Conservation (phyloP, 2,888 invertebrate genomes). For the Nomada lathburiana region DNA sequence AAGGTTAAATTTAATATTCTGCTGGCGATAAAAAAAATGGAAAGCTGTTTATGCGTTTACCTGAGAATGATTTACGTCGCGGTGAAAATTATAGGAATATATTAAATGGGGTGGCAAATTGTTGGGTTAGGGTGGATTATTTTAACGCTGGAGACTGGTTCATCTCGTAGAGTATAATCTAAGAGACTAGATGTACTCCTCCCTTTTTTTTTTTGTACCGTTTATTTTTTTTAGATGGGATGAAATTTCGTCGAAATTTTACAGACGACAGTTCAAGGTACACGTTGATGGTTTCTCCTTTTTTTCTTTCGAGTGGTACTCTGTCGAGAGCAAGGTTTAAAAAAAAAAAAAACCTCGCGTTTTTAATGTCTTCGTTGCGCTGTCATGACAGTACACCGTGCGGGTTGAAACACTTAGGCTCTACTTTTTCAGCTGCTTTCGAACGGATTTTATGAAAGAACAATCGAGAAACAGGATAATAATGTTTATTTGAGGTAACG, state of each 20-base stretch:
- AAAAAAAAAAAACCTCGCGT: not conserved
- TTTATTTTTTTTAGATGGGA: not conserved
- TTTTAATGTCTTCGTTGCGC: too few species aligned
- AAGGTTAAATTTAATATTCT: too few species aligned
- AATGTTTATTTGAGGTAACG: too few species aligned
- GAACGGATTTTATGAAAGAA: not conserved
- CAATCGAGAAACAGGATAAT: not conserved
- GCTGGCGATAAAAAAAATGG: too few species aligned
- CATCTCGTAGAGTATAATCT: not conserved
- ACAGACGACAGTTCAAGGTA: constrained; percentile 1
- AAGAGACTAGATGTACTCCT: too few species aligned
- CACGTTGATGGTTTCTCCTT: not conserved
- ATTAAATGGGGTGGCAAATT: too few species aligned
- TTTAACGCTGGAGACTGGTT: too few species aligned
- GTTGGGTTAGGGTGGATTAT: too few species aligned
- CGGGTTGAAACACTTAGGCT: not conserved
- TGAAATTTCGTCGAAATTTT: not conserved
- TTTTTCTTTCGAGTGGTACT: not conserved
- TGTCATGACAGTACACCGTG: too few species aligned
- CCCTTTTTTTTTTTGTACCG: not conserved
- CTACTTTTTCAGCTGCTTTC: not conserved
- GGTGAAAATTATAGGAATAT: too few species aligned
- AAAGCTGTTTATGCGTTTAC: too few species aligned
- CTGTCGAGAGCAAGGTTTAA: not conserved
- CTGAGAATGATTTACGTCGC: too few species aligned